Evolutionary conservation across 1,140 invertebrate genomes (phyloP).

Genomic region (Atopsyche davidsoni): DNA sequence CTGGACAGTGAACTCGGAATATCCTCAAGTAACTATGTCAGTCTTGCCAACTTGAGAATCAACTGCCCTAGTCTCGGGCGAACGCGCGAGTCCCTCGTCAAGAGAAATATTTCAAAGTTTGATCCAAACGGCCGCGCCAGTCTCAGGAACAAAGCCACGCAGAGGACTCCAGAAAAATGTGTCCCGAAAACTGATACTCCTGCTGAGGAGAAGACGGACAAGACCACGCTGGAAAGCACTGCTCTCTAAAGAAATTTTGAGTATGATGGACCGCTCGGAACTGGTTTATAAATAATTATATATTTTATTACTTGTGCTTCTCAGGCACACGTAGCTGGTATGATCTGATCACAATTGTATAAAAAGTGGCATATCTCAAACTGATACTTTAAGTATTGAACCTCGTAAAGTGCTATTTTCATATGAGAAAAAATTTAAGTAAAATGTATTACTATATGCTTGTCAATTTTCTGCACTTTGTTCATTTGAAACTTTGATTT

Average conservation of each 20-base stretch:
- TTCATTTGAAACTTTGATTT: too few species aligned
- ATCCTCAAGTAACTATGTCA: constrained; percentile 44
- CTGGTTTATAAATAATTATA: too few species aligned
- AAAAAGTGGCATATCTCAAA: too few species aligned
- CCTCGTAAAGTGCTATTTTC: too few species aligned
- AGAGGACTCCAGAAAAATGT: constrained; percentile 26
- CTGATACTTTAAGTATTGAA: too few species aligned
- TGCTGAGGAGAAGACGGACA: constrained; percentile 5
- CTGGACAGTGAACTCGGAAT: constrained; percentile 35
- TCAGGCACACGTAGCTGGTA: too few species aligned
- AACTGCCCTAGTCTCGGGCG: constrained; percentile 31
- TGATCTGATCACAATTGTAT: too few species aligned
- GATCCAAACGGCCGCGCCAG: constrained; percentile 19
- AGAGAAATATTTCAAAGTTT: constrained; percentile 28
- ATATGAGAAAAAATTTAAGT: too few species aligned
- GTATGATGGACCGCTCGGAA: too few species aligned
- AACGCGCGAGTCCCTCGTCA: constrained; percentile 26
- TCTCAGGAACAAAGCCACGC: constrained; percentile 23
- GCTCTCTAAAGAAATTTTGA: constrained; percentile 15
- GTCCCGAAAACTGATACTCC: constrained; percentile 16
- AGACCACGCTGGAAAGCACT: constrained; percentile 24
- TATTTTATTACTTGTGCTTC: too few species aligned
- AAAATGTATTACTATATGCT: too few species aligned
- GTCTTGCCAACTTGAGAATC: constrained; percentile 44
- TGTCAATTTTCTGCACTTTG: too few species aligned